These are phyloP conservation scores for Phoenicopterus ruber DNA, from an alignment of 2,113 vertebrate genomes.

Conservation along the genomic window DNA sequence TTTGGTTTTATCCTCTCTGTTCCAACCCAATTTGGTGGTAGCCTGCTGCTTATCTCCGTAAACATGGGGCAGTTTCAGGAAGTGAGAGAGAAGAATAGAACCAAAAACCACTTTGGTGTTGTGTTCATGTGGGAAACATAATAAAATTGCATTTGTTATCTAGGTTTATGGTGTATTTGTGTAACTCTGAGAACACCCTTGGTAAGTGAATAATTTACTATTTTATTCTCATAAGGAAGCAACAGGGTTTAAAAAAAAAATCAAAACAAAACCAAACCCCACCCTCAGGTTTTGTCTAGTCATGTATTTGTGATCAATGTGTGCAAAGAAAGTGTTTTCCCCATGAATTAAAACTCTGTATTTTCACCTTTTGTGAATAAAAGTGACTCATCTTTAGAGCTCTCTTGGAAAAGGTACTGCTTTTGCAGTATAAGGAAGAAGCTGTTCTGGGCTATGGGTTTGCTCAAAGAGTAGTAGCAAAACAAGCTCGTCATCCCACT, in stretches of 20 bases:
- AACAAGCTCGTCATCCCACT: not conserved
- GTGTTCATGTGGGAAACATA: not conserved
- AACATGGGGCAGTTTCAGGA: not conserved
- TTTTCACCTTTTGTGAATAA: not conserved
- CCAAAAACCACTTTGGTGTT: not conserved
- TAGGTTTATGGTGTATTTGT: slow-evolving; percentile 4
- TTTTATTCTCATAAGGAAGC: not conserved
- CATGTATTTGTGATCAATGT: not conserved
- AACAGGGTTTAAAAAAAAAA: not conserved
- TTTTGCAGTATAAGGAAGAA: not conserved
- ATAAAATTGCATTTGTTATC: not conserved
- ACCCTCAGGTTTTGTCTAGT: not conserved
- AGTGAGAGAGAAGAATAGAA: not conserved
- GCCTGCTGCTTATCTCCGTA: not conserved
- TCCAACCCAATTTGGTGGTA: not conserved
- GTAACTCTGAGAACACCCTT: not conserved
- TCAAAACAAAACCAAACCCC: not conserved
- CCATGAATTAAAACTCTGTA: not conserved
- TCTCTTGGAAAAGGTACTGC: not conserved
- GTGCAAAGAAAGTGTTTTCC: not conserved
- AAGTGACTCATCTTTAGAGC: not conserved
- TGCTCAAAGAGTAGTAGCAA: not conserved
- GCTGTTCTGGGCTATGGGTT: not conserved
- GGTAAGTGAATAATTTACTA: slow-evolving; percentile 8
- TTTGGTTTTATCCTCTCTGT: not conserved